phyloP scores from a whole-genome alignment of 2,113 vertebrate species.

The Bufo gargarizans region DNA sequence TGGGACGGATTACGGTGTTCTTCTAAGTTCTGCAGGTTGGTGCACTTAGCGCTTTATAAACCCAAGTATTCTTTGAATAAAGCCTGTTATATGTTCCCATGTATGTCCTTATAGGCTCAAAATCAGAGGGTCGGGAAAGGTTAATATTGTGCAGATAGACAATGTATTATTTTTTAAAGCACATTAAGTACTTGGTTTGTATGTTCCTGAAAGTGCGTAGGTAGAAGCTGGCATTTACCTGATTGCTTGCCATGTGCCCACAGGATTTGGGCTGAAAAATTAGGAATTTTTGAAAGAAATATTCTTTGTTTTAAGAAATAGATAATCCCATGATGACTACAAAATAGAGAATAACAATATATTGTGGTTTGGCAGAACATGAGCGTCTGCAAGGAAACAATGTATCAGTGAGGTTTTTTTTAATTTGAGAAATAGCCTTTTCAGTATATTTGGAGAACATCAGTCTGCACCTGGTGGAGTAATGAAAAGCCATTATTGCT shows the following conservation, averaged over 20 bases:
- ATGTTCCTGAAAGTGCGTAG: slow-evolving; percentile 18
- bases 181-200: slow-evolving; percentile 1
- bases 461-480: not conserved
- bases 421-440: not conserved
- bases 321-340: slow-evolving; percentile 44
- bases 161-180: not conserved
- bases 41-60: not conserved
- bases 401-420: not conserved
- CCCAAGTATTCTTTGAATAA: not conserved
- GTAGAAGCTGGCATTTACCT: slow-evolving; percentile 38
- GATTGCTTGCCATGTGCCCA: slow-evolving; percentile 34
- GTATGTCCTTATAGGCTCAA: not conserved
- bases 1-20: slow-evolving; percentile 43
- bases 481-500: not conserved
- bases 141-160: not conserved
- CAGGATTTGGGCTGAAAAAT: slow-evolving; percentile 11
- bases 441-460: slow-evolving; percentile 8
- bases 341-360: not conserved
- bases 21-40: slow-evolving; percentile 54
- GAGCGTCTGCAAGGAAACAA: not conserved
- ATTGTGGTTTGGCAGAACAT: slow-evolving; percentile 32
- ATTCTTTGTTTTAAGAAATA: slow-evolving; percentile 7
- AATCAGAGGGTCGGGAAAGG: not conserved
- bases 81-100: not conserved
- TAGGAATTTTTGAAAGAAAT: slow-evolving; percentile 12